These are phyloP conservation scores for Bergia puertoricense DNA, from an alignment of 92 coral and sea anemone species.

Conservation along the genomic window DNA sequence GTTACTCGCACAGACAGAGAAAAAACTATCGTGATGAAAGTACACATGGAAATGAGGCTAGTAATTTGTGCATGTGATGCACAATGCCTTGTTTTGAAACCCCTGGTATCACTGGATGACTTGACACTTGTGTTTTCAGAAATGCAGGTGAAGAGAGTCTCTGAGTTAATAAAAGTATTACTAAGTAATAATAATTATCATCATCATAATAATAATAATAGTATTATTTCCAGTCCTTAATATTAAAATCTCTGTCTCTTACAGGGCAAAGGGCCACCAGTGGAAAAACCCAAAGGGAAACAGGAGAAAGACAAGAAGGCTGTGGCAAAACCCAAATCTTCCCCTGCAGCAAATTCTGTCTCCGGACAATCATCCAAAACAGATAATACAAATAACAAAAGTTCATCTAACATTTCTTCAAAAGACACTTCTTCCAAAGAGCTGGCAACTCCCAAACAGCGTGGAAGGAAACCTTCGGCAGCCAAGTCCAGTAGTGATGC, in stretches of 20 bases:
- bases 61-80: too few relatives aligned
- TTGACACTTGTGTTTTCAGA: too few relatives aligned
- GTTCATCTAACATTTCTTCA: slow-evolving; percentile 29
- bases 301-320: slow-evolving; percentile 59
- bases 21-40: too few relatives aligned
- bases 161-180: too few relatives aligned
- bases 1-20: too few relatives aligned
- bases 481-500: slow-evolving; percentile 59
- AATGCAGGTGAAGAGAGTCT: too few relatives aligned
- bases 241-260: neutral
- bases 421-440: slow-evolving; percentile 24
- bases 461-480: slow-evolving; percentile 85
- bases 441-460: slow-evolving; percentile 68
- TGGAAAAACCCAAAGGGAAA: slow-evolving; percentile 37
- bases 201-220: too few relatives aligned
- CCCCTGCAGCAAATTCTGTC: slow-evolving; percentile 57
- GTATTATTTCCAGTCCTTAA: neutral
- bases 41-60: too few relatives aligned
- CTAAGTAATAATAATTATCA: too few relatives aligned
- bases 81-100: too few relatives aligned
- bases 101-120: too few relatives aligned
- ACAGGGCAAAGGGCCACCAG: slow-evolving; percentile 17
- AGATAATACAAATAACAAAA: slow-evolving; percentile 48
- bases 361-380: slow-evolving; percentile 57
- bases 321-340: slow-evolving; percentile 65